Base-by-base conservation (phyloP, 2,888 invertebrate species). In the Drosophila emarginata region DNA sequence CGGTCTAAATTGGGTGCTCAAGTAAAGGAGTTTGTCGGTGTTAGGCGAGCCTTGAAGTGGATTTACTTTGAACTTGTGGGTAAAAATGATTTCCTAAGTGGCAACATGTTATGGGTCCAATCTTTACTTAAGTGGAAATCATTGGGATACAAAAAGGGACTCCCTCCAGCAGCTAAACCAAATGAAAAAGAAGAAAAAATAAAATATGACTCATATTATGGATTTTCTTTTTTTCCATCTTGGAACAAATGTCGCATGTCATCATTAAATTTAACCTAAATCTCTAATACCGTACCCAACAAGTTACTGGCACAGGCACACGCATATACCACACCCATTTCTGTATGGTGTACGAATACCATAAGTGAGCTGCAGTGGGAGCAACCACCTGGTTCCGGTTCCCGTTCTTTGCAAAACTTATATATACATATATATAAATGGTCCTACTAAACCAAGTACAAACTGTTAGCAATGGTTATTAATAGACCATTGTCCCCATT, bases 221-320 rank as follows among this genome's bases (percentile, higher is more conserved):
- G 86, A 83, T 86, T 87, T 84, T 78, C 57, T 37, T 18, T 4
- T 45, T 40, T 56, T 50, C 69, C 69, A 53, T 69, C 69, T 69
- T 57, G 74, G 59, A 72, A 57, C 61, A 64, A 77, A 77, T 81
- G 80, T 79, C 82, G 87, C 88, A 89, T 89, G 84, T 84, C 86
- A 81, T 83, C 88, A 87, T 87, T 83, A 78, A 77, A 75, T 80
- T 79, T 88, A 88, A 87, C 87, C 87, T 79, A 83, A 87, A 88
- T 89, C 85, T 83, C 57, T 59, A 78, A 69, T 83, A 86, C 86
- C 78, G 78, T 78, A 78, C 69, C 71, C 62, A 64, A 63, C 59
- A 53, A 26, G 74, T 45, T 45, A 45, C 45, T 45, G 45, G 14
- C 39, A 39, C 39, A 39, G 14, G 52, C 51, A 59, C 69, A 74